These are phyloP conservation scores for Zootoca vivipara DNA, from an alignment of 2,113 vertebrate genomes.

Conservation along the genomic window DNA sequence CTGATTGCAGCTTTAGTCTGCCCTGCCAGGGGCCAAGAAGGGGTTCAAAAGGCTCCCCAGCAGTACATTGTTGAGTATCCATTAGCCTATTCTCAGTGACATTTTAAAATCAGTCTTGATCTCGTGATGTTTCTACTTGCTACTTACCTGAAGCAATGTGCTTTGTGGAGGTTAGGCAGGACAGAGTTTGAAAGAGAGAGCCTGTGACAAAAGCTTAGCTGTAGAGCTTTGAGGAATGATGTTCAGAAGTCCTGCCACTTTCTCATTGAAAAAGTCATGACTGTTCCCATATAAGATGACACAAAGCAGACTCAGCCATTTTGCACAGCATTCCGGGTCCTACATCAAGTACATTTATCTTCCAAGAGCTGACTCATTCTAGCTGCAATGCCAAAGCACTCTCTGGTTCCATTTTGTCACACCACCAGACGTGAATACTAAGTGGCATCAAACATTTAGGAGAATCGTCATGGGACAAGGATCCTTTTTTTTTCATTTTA, in stretches of 20 bases:
- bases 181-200: not conserved
- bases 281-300: rapidly evolving
- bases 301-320: not conserved
- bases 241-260: not conserved
- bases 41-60: not conserved
- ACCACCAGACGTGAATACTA: conserved; percentile 33
- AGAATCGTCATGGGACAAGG: not conserved
- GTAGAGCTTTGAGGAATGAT: not conserved
- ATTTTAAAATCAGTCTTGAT: not conserved
- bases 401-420: not conserved
- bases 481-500: conserved; percentile 6
- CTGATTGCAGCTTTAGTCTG: not conserved
- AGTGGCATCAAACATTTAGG: conserved; percentile 13
- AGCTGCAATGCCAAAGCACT: not conserved
- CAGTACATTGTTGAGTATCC: not conserved
- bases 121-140: not conserved
- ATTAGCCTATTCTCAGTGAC: not conserved
- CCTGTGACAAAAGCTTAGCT: not conserved
- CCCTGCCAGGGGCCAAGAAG: not conserved
- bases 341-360: not conserved
- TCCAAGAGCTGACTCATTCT: not conserved
- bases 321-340: not conserved
- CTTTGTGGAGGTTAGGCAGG: not conserved
- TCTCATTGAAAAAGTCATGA: rapidly evolving
- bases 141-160: not conserved